Base-by-base conservation (phyloP, 1,140 invertebrate genomes). In the Procambarus clarkii region DNA sequence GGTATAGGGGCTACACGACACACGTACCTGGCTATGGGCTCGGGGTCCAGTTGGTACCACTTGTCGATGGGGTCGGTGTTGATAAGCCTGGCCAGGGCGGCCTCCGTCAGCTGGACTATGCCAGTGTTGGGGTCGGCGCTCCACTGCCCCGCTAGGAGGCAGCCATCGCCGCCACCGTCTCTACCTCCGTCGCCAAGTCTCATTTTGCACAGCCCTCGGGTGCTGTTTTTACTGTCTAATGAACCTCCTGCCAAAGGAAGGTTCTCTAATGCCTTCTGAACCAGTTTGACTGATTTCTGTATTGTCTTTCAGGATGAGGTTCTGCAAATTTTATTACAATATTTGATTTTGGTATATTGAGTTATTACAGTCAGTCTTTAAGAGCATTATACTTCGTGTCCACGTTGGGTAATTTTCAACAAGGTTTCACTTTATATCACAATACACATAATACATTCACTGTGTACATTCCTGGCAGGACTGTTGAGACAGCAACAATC, bases 241-340 rank as follows among this genome's bases (percentile, higher is more conserved):
- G 87, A 88, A 88, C 87, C 87, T 88, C 87, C 87, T 88, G 79
- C 87, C 78, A 50, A 80, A 81, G 87, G 87, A 88, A 88, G 87
- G 87, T 88, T 88, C 87, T 88, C 78, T 48, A 81, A 34, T 60
- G 78, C 87, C 87, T 60, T 88, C 34, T 88, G 87, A 88, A 88
- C 87, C 87, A 88, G 87, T 81, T 88, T 88, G 87, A 69, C 78
- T 81, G 80, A 88, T 82, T 81, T 81, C 3, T n/a, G 15, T 21
- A 34, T 69, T 7, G 50, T 82, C 45, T 76, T 21, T 71, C 24
- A 44, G 3, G 45, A 60, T 86, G 21, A 34, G 76, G 21, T 77
- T 58, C 34, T 44, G 13, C 18, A 5, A 45, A 58, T n/a, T 76
- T 58, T 46, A 58, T 11, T 78, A 58, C 34, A n/a, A 78, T 58